phyloP scores from a whole-genome alignment of 2,113 vertebrate genomes.

The Hydrolagus affinis region DNA sequence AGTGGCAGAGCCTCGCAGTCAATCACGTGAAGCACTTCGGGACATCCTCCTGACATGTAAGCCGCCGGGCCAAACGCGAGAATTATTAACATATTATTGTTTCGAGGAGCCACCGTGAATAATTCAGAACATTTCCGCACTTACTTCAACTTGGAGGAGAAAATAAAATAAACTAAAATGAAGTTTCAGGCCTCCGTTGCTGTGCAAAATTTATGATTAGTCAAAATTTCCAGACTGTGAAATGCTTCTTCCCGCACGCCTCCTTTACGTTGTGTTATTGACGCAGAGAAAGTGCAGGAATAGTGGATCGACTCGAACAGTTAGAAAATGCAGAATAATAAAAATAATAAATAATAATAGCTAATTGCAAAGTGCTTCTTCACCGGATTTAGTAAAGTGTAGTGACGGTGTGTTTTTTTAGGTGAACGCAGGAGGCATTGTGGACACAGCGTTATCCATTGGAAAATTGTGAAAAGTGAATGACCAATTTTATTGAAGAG shows the following conservation, averaged over 20 bases:
- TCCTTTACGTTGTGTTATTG: not conserved
- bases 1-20: not conserved
- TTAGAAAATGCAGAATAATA: too few relatives aligned
- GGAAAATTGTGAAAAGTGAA: too few relatives aligned
- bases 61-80: too few relatives aligned
- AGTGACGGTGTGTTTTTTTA: too few relatives aligned
- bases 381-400: too few relatives aligned
- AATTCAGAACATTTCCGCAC: slow-evolving; percentile 8
- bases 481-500: too few relatives aligned
- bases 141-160: not conserved
- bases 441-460: too few relatives aligned
- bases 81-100: too few relatives aligned
- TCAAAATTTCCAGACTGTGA: slow-evolving; percentile 9
- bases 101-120: not conserved
- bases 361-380: too few relatives aligned
- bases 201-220: slow-evolving; percentile 11
- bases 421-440: too few relatives aligned
- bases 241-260: not conserved
- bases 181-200: not conserved
- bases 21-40: not conserved
- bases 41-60: not conserved
- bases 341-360: too few relatives aligned
- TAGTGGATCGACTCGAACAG: too few relatives aligned
- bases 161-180: not conserved
- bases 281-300: not conserved